A percentile compares a stretch with the other conserved stretches of the same genome.
phyloP scores from a whole-genome alignment of 2,113 vertebrate species.

The Rhombomys opimus region DNA sequence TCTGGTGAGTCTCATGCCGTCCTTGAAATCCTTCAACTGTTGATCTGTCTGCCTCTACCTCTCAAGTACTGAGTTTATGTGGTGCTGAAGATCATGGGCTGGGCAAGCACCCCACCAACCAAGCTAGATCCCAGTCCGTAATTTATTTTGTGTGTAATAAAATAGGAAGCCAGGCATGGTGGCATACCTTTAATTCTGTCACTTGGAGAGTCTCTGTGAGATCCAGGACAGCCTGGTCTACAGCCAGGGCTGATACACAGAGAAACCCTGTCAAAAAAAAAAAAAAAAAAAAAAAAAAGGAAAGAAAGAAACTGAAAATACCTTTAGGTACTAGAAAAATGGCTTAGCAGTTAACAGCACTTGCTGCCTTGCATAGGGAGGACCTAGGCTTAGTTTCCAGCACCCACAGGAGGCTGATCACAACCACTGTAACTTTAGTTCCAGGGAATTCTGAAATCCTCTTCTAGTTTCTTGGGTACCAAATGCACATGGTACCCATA shows the following conservation, averaged over 20 bases:
- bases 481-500: neutral
- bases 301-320: no score
- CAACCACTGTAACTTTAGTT: neutral
- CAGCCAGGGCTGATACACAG: no score
- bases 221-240: no score
- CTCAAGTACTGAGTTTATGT: neutral
- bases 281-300: no score
- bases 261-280: no score
- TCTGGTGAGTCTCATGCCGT: neutral
- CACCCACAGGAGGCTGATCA: neutral
- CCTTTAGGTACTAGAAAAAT: neutral
- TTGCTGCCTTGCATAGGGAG: neutral
- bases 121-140: neutral
- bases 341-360: neutral
- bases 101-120: neutral
- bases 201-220: no score
- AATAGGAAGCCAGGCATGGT: no score
- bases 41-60: neutral
- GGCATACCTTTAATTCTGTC: no score
- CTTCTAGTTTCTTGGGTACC: neutral
- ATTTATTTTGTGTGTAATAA: neutral
- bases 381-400: neutral
- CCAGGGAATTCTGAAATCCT: neutral
- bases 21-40: neutral
- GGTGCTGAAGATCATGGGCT: neutral